Evolutionary conservation across 2,113 vertebrate genomes (phyloP), one percentile per base, ranked within the genome.

Genomic region (Hemicordylus capensis): DNA sequence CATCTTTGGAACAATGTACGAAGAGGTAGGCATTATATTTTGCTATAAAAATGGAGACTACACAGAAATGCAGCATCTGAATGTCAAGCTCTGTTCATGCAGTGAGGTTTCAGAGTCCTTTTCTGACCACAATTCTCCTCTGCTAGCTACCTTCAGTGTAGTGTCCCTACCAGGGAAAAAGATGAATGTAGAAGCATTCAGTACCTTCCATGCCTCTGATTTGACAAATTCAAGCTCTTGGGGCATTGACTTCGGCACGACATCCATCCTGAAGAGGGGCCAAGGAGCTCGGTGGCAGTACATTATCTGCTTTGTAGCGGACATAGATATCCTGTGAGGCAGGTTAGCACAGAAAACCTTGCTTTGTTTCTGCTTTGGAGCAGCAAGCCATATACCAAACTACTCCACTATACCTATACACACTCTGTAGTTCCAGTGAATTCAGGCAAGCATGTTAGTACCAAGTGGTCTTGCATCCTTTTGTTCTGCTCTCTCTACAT

Each of bases 1-100:
- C 99, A 99, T 93, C 98, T 99, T 48, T 99, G 99, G 99, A 99
- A 97, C 94, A 99, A 99, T 0, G 98, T 99, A 64, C 97, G 98
- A 88, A 99, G 96, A 98, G 99, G 99, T 99, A 94, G 22, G 44
- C 59, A 80, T 39, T 83, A 44, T 46, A 0, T 70, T 46, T 11
- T 61, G 81, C 0, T 22, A n/a, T 46, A 2, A 11, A 61, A 24
- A 26, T 81, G 37, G 9, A 81, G 6, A 22, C 2, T 58, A 64
- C 64, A 4, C 24, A 42, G 20, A 76, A 56, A 4, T 22, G 74
- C 58, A 37, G 17, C 6, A 26, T 51, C 19, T 7, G 37, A 19
- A 59, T 76, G 28, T 58, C 22, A 51, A 63, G 34, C 8, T 83
- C 6, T 59, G 20, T 19, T 44, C 51, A 34, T 6, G 2, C 42